Conservation (phyloP, 2,113 vertebrate species). For the Pipra filicauda region DNA sequence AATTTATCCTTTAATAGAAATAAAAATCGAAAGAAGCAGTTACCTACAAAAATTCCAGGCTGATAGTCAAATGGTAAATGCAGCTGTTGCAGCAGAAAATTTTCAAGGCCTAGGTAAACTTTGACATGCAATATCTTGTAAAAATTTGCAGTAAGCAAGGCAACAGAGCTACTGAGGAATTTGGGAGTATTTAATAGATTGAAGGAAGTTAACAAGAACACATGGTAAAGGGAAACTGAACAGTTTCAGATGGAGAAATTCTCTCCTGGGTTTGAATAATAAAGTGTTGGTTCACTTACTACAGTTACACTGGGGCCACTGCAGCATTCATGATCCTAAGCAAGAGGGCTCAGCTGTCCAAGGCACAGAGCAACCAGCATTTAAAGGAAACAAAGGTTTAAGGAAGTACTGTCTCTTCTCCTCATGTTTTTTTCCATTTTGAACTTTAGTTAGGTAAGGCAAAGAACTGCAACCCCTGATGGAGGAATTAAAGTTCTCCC, state of each 20-base stretch:
- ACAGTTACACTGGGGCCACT: not conserved
- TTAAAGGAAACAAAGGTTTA: not conserved
- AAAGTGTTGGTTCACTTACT: not conserved
- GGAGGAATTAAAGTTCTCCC: not conserved
- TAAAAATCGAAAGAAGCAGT: not conserved
- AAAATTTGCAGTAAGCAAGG: not conserved
- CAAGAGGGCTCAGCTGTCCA: not conserved
- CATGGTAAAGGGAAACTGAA: not conserved
- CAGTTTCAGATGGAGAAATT: not conserved
- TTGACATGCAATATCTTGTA: not conserved
- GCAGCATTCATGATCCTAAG: not conserved
- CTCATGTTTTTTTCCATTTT: not conserved
- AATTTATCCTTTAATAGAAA: not conserved
- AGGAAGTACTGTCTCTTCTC: not conserved
- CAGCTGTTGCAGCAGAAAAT: not conserved
- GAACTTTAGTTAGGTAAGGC: not conserved
- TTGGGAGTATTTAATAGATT: not conserved
- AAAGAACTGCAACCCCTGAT: not conserved
- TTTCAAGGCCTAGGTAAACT: not conserved
- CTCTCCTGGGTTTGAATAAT: not conserved
- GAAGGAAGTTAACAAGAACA: not conserved
- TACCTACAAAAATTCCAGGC: not conserved
- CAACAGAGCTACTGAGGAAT: not conserved
- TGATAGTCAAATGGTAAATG: not conserved
- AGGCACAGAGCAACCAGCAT: not conserved